Base-by-base conservation (phyloP, 2,113 vertebrate genomes). In the Ammodytes dubius region DNA sequence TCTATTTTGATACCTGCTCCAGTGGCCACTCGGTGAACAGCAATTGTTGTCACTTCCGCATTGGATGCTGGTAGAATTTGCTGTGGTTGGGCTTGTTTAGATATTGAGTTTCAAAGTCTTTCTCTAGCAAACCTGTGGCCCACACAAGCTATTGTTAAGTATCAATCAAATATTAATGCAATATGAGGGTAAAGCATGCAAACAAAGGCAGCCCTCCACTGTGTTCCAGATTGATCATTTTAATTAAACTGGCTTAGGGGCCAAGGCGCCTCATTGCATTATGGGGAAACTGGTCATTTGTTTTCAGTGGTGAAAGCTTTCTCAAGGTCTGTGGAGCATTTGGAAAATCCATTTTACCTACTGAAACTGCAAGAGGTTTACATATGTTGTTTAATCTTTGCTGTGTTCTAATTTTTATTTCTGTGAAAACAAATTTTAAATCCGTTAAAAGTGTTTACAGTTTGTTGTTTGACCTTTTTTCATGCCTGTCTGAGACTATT, bases 201-300 rank as follows among this genome's bases (percentile, higher is more conserved):
- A 71, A 74, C 70, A 69, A 49, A 46, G 35, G 53, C 53, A 47
- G 60, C 63, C 35, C 47, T 65, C 81, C 1, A 8, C 78, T 53
- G 74, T 63, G 85, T 17, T 80, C 50, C 54, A 81, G 82, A 87
- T 77, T 64, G 69, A 87, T 85, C 70, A 74, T 77, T 85, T 85
- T 83, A 83, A 89, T 89, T 73, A 87, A 83, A 53, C 67, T 64
- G 45, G 68, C 75, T 64, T 37, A 39, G 78, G 54, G 53, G 77
- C 47, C 67, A 53, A 57, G 14, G 19, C 64, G 0, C 49, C 42
- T 73, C 14, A 10, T 73, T 79, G 52, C 70, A 79, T 84, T 70
- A 76, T 54, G 61, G 19, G 49, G 43, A 5, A 42, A 46, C 66
- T 66, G 58, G 60, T 74, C 58, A 70, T 84, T 82, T 72, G 70